Conservation (phyloP, 2,888 invertebrate genomes). For the Pomacea canaliculata region DNA sequence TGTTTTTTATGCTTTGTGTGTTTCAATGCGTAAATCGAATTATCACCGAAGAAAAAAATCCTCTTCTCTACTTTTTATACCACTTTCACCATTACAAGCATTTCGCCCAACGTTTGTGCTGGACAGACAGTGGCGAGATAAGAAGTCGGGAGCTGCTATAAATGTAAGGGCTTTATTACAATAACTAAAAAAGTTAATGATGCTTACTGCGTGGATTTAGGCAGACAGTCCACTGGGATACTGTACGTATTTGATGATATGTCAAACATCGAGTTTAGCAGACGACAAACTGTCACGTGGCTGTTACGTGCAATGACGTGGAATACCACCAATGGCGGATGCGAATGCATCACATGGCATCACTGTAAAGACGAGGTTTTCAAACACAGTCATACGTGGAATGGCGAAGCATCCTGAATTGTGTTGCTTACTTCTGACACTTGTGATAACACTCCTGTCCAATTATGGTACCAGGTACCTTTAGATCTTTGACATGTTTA, state of each 20-base stretch:
- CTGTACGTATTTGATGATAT: not conserved
- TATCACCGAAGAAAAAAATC: too few relatives aligned
- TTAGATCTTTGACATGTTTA: not conserved
- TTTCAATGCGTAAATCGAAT: too few relatives aligned
- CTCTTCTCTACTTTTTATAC: too few relatives aligned
- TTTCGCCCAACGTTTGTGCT: too few relatives aligned
- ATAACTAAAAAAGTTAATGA: too few relatives aligned
- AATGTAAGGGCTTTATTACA: too few relatives aligned
- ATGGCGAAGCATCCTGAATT: conserved; percentile 47
- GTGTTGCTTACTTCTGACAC: conserved; percentile 33
- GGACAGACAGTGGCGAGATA: too few relatives aligned
- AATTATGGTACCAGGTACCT: conserved; percentile 46
- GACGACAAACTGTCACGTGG: conserved; percentile 19
- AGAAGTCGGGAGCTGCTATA: too few relatives aligned
- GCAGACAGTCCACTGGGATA: too few relatives aligned
- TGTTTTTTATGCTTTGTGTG: too few relatives aligned
- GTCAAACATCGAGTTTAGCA: not conserved
- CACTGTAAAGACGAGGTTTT: conserved; percentile 19
- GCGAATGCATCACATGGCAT: conserved; percentile 37
- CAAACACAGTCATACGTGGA: conserved; percentile 39
- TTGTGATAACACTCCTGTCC: conserved; percentile 37
- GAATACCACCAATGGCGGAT: conserved; percentile 55
- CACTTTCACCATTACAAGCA: too few relatives aligned
- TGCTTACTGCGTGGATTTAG: too few relatives aligned
- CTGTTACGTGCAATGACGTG: conserved; percentile 45